Percentiles rank a stretch among this genome's conserved stretches.
Conservation (phyloP, 2,113 vertebrate species). For the Tichodroma muraria region DNA sequence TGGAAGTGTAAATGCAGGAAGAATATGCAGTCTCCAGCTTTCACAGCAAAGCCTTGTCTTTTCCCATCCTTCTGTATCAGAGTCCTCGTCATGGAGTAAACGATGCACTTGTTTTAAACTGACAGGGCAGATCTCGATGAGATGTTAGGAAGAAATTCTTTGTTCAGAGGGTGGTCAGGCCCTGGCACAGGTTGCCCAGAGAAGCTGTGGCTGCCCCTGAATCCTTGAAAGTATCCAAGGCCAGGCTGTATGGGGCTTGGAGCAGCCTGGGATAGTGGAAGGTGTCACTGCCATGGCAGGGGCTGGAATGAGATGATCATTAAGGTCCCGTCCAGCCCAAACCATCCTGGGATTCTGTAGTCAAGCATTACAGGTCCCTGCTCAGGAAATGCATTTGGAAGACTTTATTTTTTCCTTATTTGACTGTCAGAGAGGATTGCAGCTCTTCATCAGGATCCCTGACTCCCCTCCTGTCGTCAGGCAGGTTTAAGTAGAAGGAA, state of each 20-base stretch:
- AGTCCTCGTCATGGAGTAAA: background rate
- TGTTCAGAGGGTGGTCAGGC: background rate
- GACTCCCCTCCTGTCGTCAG: background rate
- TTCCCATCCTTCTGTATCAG: background rate
- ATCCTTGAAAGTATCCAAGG: background rate
- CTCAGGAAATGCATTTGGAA: background rate
- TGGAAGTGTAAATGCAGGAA: background rate
- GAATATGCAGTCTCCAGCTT: background rate
- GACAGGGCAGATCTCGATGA: background rate
- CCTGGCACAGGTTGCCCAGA: background rate
- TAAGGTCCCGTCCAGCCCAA: background rate
- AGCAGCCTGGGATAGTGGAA: fast-evolving
- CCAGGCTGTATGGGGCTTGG: fast-evolving
- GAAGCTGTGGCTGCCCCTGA: background rate
- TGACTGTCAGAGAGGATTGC: background rate
- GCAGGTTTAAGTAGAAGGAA: background rate
- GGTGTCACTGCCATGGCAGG: background rate
- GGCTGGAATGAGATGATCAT: fast-evolving
- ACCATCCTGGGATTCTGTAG: background rate
- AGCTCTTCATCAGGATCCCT: background rate
- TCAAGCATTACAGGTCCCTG: background rate
- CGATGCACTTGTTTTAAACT: background rate
- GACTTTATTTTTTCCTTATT: background rate
- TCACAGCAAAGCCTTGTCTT: background rate
- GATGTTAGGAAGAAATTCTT: background rate